These are phyloP conservation scores for Sclerodermus sp. DNA, from an alignment of 2,888 invertebrate genomes.

Conservation along the genomic window DNA sequence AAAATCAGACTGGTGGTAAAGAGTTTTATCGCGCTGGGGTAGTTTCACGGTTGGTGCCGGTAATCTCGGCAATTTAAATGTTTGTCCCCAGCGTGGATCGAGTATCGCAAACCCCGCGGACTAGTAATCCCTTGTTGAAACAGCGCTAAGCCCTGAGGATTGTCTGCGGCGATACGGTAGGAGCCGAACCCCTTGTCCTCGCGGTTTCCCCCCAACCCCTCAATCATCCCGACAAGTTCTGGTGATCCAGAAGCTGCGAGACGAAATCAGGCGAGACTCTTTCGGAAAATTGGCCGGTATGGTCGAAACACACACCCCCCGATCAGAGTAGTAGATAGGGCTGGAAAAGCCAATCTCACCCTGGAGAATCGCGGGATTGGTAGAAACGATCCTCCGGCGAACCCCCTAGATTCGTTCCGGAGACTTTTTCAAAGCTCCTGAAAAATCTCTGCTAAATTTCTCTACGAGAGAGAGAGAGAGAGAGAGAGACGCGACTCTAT, in stretches of 20 bases:
- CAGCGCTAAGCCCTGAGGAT: slow-evolving; percentile 54
- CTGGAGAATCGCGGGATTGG: slow-evolving; percentile 31
- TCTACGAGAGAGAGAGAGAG: too few species aligned
- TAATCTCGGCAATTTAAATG: slow-evolving; percentile 53
- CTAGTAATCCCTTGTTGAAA: slow-evolving; percentile 56
- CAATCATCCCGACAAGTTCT: too few species aligned
- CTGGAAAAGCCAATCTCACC: slow-evolving; percentile 42
- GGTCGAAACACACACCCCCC: slow-evolving; percentile 23
- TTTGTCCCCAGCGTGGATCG: slow-evolving; percentile 34
- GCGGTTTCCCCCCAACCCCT: too few species aligned
- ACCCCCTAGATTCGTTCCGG: too few species aligned
- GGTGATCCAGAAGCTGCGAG: slow-evolving; percentile 1
- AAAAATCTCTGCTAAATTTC: too few species aligned
- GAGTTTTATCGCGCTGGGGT: slow-evolving; percentile 6
- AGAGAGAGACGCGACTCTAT: slow-evolving; percentile 16
- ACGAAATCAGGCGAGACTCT: slow-evolving; percentile 6
- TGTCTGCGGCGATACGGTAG: slow-evolving; percentile 51
- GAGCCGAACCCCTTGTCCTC: not conserved
- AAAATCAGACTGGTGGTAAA: not conserved
- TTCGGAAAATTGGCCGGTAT: slow-evolving; percentile 29
- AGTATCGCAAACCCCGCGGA: slow-evolving; percentile 27
- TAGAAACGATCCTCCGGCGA: slow-evolving; percentile 10
- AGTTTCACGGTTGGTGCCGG: slow-evolving; percentile 10
- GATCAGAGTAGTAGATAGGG: slow-evolving; percentile 15
- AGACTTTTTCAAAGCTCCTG: too few species aligned